A percentile compares a stretch with the other conserved stretches of the same genome.
phyloP scores from a whole-genome alignment of 2,113 vertebrate species.

The Dinomys branickii region DNA sequence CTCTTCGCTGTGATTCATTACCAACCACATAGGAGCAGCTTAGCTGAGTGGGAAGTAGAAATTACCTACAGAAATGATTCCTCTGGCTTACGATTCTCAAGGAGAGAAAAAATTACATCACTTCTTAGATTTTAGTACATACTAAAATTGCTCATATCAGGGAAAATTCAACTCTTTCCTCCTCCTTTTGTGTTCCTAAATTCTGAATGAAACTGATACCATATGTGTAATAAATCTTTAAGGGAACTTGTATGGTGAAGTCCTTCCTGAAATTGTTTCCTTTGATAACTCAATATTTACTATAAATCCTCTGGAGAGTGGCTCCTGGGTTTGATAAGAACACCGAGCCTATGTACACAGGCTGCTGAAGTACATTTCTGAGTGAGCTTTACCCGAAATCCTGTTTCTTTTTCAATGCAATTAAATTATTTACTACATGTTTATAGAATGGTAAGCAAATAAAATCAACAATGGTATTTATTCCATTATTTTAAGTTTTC shows the following conservation, averaged over 20 bases:
- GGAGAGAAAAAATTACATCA: neutral
- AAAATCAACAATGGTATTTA: neutral
- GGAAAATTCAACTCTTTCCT: neutral
- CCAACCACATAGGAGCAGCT: neutral
- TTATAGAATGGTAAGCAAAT: neutral
- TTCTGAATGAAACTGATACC: neutral
- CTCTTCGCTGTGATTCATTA: neutral
- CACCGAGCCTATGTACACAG: neutral
- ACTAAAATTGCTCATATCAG: neutral
- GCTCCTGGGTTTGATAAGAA: neutral
- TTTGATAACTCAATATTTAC: neutral
- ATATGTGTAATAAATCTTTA: slow-evolving; percentile 5
- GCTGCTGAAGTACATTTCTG: neutral
- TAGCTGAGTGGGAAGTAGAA: neutral
- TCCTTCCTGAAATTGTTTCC: neutral
- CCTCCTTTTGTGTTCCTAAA: neutral
- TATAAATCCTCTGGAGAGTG: neutral
- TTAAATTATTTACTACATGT: neutral
- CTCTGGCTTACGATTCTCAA: neutral
- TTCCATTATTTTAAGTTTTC: neutral
- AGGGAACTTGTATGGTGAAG: neutral
- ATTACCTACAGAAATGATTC: neutral
- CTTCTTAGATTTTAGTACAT: neutral
- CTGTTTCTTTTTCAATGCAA: neutral
- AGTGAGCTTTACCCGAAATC: neutral